phyloP scores from a whole-genome alignment of 2,797 vertebrate species.

The Capromys pilorides region DNA sequence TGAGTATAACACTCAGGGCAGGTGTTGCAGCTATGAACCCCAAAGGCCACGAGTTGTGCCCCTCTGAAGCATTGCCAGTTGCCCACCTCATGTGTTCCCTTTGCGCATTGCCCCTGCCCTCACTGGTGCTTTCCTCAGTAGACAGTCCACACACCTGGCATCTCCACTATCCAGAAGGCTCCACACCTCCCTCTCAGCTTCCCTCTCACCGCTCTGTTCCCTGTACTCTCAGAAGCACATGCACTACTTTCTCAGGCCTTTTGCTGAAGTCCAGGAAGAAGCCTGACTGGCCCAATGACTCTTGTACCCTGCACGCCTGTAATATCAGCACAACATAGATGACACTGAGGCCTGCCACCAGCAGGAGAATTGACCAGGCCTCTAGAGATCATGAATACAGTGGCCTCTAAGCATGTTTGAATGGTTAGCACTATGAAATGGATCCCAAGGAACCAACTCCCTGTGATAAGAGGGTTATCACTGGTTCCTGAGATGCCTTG shows the following conservation, averaged over 20 bases:
- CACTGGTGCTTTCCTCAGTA: background rate
- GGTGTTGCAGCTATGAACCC: background rate
- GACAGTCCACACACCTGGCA: background rate
- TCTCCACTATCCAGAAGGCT: background rate
- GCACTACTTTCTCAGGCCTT: background rate
- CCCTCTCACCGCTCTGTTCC: background rate
- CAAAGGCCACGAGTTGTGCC: background rate
- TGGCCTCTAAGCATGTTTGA: background rate
- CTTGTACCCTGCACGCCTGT: background rate
- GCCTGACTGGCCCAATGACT: background rate
- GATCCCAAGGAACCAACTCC: background rate
- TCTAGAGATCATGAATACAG: background rate
- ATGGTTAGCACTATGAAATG: background rate
- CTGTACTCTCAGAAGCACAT: background rate
- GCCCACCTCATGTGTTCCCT: background rate
- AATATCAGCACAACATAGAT: background rate
- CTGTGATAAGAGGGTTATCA: background rate
- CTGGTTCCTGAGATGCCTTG: background rate
- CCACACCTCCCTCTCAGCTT: background rate
- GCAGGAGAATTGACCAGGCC: background rate
- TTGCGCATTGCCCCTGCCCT: background rate
- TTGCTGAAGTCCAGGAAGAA: background rate
- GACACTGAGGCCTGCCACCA: background rate
- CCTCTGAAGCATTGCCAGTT: background rate
- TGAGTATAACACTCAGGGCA: background rate